Conservation (phyloP, 2,797 vertebrate genomes). For the Heteromormyrus szaboi region DNA sequence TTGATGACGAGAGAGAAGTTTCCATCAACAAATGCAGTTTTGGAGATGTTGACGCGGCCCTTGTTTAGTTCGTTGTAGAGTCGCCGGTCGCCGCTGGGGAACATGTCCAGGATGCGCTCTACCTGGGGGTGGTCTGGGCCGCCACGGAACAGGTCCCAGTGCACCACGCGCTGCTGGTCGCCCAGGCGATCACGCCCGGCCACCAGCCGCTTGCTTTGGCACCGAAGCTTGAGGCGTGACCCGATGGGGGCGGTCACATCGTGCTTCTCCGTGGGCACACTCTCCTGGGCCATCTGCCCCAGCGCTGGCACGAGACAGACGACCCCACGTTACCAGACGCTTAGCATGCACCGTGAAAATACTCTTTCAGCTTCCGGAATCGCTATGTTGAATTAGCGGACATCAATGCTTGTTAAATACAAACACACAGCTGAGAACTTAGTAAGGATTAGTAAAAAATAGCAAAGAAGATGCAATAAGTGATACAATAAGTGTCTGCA, state of each 20-base stretch:
- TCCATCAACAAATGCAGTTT: constrained; percentile 75
- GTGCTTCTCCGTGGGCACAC: constrained; percentile 70
- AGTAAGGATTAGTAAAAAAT: neutral
- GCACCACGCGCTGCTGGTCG: constrained; percentile 88
- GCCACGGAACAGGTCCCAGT: constrained; percentile 79
- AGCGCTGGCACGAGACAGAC: constrained; percentile 42
- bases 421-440: neutral
- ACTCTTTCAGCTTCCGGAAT: neutral
- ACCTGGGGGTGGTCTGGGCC: constrained; percentile 56
- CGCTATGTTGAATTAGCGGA: neutral
- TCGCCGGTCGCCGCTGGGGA: constrained; percentile 73
- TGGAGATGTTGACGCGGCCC: constrained; percentile 67
- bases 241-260: constrained; percentile 68
- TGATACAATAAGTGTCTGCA: neutral
- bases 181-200: constrained; percentile 81
- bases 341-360: neutral
- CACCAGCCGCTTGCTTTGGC: constrained; percentile 82
- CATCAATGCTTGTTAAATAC: neutral
- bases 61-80: constrained; percentile 79
- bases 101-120: constrained; percentile 85
- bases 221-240: constrained; percentile 66
- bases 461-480: neutral
- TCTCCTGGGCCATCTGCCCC: constrained; percentile 50
- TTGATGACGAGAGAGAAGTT: constrained; percentile 90
- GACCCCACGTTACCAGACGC: neutral